These are phyloP conservation scores for Ptychobarbus kaznakovi DNA, from an alignment of 2,797 vertebrate species.

Conservation along the genomic window DNA sequence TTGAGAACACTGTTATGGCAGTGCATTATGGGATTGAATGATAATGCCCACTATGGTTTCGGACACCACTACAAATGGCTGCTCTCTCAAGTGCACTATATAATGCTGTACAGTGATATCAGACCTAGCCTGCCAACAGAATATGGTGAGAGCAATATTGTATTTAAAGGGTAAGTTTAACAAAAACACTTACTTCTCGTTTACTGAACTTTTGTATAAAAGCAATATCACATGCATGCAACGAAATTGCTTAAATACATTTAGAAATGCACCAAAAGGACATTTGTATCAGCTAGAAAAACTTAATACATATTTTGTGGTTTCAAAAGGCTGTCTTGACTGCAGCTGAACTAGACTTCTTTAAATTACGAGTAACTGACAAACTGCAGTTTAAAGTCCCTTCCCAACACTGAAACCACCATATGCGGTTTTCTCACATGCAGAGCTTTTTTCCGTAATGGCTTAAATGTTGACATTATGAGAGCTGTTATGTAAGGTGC, in stretches of 20 bases:
- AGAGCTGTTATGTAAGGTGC: constrained; percentile 64
- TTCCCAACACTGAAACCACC: constrained; percentile 1
- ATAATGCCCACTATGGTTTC: background rate
- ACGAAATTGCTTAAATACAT: no score
- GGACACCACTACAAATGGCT: background rate
- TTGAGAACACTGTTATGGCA: background rate
- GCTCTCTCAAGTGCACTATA: background rate
- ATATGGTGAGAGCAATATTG: background rate
- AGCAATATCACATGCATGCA: no score
- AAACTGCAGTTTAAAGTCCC: background rate
- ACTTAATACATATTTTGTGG: background rate
- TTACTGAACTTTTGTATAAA: background rate
- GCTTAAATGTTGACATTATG: constrained; percentile 56
- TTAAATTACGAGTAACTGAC: background rate
- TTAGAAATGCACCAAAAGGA: background rate
- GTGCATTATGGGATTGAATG: background rate
- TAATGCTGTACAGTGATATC: background rate
- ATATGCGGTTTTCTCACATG: constrained; percentile 21
- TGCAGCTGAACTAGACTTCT: background rate
- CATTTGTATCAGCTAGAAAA: background rate
- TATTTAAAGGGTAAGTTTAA: background rate
- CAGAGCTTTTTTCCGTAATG: constrained; percentile 67
- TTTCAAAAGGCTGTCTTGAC: background rate
- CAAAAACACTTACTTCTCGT: no score
- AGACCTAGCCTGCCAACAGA: no score